Conservation (phyloP, 2,797 vertebrate species). For the Bucorvus abyssinicus region DNA sequence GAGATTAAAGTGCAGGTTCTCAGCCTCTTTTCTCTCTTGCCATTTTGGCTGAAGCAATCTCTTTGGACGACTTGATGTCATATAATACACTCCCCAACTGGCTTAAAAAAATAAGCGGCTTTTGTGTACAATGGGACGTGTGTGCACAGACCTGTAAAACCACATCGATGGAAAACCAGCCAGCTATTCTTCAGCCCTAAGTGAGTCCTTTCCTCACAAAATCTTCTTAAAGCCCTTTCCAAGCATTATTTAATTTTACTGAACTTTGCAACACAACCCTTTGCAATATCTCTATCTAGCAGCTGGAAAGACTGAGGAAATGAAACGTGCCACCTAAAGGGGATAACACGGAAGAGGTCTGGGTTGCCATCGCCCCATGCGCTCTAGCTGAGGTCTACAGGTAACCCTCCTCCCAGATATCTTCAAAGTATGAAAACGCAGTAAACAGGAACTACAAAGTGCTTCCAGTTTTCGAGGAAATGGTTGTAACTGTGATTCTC, state of each 20-base stretch:
- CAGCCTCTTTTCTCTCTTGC: conserved; percentile 45
- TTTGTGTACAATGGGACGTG: conserved; percentile 45
- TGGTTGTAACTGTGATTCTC: neutral
- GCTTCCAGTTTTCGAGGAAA: neutral
- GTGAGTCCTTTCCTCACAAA: conserved; percentile 10
- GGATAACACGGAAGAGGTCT: accelerated
- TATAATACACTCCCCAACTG: neutral
- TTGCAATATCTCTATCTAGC: neutral
- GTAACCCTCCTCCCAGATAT: neutral
- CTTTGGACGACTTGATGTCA: conserved; percentile 27
- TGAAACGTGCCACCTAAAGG: neutral
- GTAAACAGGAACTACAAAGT: neutral
- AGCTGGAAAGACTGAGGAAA: neutral
- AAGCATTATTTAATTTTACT: neutral
- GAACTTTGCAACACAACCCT: neutral
- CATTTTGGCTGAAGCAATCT: conserved; percentile 54
- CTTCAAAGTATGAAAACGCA: neutral
- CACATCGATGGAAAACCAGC: neutral
- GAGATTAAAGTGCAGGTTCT: conserved; percentile 64
- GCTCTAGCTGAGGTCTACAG: neutral
- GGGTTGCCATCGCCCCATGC: accelerated
- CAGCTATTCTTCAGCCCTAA: conserved; percentile 43
- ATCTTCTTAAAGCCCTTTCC: neutral
- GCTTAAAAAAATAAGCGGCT: conserved; percentile 30
- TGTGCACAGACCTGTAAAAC: conserved; percentile 55